Evolutionary conservation across 2,888 invertebrate genomes (phyloP).

Genomic region (Lepidonotus clava): DNA sequence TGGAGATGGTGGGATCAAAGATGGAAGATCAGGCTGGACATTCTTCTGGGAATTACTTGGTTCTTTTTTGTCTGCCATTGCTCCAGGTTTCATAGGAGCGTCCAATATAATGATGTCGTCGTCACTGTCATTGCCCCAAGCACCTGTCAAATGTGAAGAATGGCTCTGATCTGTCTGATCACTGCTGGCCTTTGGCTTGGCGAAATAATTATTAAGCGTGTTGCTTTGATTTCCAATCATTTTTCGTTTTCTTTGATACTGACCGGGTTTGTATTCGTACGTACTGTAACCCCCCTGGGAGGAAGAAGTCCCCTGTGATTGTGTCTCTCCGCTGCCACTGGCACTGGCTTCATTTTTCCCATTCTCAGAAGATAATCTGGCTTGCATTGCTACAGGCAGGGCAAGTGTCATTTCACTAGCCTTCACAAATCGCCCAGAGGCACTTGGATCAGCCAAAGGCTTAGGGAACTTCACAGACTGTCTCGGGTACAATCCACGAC

Average conservation of each 20-base stretch:
- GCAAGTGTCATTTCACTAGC: not conserved
- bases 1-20: not conserved
- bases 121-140: no score
- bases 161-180: no score
- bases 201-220: not conserved
- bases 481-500: conserved; percentile 60
- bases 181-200: not conserved
- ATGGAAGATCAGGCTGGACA: conserved; percentile 14
- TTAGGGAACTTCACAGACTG: not conserved
- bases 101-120: not conserved
- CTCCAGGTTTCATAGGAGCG: not conserved
- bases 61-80: not conserved
- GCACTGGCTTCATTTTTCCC: not conserved
- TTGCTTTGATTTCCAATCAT: conserved; percentile 24
- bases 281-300: not conserved
- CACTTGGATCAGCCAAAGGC: not conserved
- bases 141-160: no score
- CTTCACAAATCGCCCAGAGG: not conserved
- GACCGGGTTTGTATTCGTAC: not conserved
- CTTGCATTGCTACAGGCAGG: not conserved
- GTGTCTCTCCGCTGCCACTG: not conserved
- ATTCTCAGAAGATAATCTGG: not conserved
- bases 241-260: conserved; percentile 6
- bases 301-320: no score
- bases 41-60: no score